phyloP scores from a whole-genome alignment of 2,888 invertebrate species.

The Deilephila elpenor region DNA sequence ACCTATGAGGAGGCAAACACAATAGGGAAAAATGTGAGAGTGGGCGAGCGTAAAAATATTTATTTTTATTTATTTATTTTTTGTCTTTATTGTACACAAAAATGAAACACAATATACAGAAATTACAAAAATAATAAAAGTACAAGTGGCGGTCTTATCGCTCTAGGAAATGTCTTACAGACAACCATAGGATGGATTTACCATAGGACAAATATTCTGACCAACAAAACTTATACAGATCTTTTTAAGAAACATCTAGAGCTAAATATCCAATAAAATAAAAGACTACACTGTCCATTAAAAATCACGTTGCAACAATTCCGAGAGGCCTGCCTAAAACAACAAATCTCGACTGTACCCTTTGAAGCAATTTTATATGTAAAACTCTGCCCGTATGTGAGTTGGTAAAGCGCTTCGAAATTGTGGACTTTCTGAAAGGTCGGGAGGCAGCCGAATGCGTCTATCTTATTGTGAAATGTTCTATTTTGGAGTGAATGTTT shows the following conservation, averaged over 20 bases:
- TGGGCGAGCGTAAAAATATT: no score
- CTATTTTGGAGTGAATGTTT: constrained; percentile 1
- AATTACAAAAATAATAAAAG: no score
- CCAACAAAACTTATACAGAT: no score
- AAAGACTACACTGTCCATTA: not conserved
- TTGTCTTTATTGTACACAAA: no score
- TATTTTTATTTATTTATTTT: no score
- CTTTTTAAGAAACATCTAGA: not conserved
- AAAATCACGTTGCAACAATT: constrained; percentile 26
- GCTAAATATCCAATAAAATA: not conserved
- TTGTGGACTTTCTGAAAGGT: constrained; percentile 24
- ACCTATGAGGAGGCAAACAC: no score
- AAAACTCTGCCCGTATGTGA: constrained; percentile 27
- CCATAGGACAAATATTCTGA: no score
- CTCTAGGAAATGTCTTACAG: no score
- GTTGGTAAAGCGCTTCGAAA: constrained; percentile 23
- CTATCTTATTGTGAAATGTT: not conserved
- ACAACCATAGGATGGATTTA: no score
- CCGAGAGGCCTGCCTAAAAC: constrained; percentile 41
- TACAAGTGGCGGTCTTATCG: no score
- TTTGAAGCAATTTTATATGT: constrained; percentile 28
- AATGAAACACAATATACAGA: no score
- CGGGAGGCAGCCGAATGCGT: not conserved
- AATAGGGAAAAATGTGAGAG: no score
- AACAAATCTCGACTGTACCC: constrained; percentile 40